These are phyloP conservation scores for Drosophila neocordata DNA, from an alignment of 1,140 invertebrate genomes.

Conservation along the genomic window DNA sequence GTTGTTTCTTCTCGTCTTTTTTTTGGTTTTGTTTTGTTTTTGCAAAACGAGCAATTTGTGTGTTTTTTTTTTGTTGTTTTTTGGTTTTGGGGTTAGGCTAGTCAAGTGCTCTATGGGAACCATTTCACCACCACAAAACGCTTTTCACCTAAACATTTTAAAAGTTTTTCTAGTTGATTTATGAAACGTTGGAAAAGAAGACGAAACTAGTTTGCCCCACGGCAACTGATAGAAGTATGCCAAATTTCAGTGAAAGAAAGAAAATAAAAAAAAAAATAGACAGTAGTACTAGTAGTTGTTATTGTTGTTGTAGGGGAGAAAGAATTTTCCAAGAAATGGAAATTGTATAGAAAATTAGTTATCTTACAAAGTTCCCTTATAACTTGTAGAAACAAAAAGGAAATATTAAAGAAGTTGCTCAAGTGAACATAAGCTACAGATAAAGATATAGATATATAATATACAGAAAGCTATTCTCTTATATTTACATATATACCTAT, in stretches of 20 bases:
- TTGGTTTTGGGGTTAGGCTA: conserved; percentile 30
- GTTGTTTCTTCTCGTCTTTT: conserved; percentile 42
- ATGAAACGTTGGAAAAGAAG: conserved; percentile 57
- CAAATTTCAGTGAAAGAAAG: conserved; percentile 1
- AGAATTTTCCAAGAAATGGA: no score
- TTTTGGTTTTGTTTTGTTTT: conserved; percentile 34
- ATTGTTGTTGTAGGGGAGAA: no score
- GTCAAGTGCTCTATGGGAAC: conserved; percentile 69
- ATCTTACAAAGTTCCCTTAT: no score
- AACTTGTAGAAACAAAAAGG: no score
- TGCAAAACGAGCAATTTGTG: conserved; percentile 77
- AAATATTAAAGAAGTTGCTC: no score
- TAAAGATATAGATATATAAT: no score
- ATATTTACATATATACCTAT: no score
- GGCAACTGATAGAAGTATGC: conserved; percentile 8
- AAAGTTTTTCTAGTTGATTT: conserved; percentile 60
- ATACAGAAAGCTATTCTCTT: no score
- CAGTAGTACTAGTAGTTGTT: no score
- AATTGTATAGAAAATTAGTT: no score
- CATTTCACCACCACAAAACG: conserved; percentile 59
- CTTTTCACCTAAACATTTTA: conserved; percentile 16
- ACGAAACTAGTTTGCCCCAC: conserved; percentile 12
- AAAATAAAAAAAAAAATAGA: background rate
- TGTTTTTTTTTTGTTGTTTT: conserved; percentile 34
- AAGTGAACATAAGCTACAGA: no score